Base-by-base conservation (phyloP, 2,888 invertebrate species). In the Neoaliturus tenellus region DNA sequence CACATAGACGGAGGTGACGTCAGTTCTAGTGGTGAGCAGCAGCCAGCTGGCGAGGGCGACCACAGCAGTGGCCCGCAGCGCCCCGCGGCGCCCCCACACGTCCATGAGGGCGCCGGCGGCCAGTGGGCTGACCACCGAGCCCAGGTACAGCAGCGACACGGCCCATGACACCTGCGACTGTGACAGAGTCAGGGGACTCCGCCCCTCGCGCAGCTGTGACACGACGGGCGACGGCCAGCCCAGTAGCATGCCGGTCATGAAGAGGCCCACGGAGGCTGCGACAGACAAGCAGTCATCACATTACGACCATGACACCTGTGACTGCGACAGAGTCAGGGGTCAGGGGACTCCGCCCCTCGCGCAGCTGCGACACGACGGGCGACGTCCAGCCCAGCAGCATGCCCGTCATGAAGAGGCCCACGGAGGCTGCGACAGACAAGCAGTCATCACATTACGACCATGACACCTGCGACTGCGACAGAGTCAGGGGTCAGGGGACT, bases 191-290 rank as follows among this genome's bases (percentile, higher is more conserved):
- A 82, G 25, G 23, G 84, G 83, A 81, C 48, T 71, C 58, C 5
- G 39, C 3, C 44, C 44, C 28, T 35, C 75, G 44, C 69, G 67
- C 33, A 87, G 81, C 17, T 84, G 84, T 20, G 85, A 84, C 17
- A 87, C 81, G 33, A 83, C 83, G 35, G 86, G 85, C 0, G 86
- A 86, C 6, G 86, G 71, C 87, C 86, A 87, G 23, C 86, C 86
- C 12, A 86, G 80, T 12, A 80, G 67, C 75, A 83, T 85, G 31
- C 86, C 86, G 48, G 84, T 85, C 58, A 84, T 84, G 17, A 85
- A 62, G 25, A 85, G 75, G 8, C 80, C 55, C 14, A 73, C 20
- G 0, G 84, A 80, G 6, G 62, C 84, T 84, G 83, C 14, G 41
- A 41, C 55, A 55, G n/a, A 39, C 28, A 73, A 81, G n/a, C 12